Evolutionary conservation across 2,888 invertebrate genomes (phyloP).

Genomic region (Heteromyza rotundicornis): DNA sequence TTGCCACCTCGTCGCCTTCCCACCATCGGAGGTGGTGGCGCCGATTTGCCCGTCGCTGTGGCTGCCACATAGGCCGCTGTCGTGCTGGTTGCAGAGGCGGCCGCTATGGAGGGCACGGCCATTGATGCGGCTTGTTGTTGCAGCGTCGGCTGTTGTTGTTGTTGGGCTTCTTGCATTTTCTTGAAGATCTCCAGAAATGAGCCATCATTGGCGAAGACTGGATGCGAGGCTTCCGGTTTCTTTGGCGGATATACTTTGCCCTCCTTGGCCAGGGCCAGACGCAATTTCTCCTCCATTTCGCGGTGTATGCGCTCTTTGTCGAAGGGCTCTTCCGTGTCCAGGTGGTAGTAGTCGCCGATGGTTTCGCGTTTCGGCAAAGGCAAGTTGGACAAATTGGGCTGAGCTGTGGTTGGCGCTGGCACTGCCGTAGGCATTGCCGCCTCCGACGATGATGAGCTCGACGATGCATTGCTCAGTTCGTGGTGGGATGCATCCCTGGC

Average conservation of each 20-base stretch:
- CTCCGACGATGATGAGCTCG: background rate
- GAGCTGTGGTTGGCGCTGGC: background rate
- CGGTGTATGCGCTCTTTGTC: constrained; percentile 61
- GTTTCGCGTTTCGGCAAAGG: constrained; percentile 29
- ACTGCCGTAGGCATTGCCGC: background rate
- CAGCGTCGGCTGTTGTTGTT: constrained; percentile 51
- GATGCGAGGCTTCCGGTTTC: constrained; percentile 69
- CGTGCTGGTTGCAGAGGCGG: constrained; percentile 38
- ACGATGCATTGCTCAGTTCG: background rate
- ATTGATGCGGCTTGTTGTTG: constrained; percentile 17
- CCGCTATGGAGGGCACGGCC: constrained; percentile 38
- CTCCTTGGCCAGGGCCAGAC: constrained; percentile 57
- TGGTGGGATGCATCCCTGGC: constrained; percentile 1
- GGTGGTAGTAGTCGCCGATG: constrained; percentile 50
- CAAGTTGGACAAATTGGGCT: constrained; percentile 27
- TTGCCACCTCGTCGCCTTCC: constrained; percentile 87
- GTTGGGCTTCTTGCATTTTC: constrained; percentile 71
- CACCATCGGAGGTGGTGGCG: constrained; percentile 67
- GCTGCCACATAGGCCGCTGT: constrained; percentile 49
- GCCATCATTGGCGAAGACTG: constrained; percentile 75
- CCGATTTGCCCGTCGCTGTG: constrained; percentile 41
- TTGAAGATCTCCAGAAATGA: constrained; percentile 91
- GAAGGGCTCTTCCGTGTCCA: constrained; percentile 55
- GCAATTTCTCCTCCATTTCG: constrained; percentile 60
- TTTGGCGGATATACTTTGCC: constrained; percentile 65